Percentiles rank a stretch among this genome's conserved stretches.
Evolutionary conservation across 2,113 vertebrate species (phyloP).

Genomic region (Falco punctatus): DNA sequence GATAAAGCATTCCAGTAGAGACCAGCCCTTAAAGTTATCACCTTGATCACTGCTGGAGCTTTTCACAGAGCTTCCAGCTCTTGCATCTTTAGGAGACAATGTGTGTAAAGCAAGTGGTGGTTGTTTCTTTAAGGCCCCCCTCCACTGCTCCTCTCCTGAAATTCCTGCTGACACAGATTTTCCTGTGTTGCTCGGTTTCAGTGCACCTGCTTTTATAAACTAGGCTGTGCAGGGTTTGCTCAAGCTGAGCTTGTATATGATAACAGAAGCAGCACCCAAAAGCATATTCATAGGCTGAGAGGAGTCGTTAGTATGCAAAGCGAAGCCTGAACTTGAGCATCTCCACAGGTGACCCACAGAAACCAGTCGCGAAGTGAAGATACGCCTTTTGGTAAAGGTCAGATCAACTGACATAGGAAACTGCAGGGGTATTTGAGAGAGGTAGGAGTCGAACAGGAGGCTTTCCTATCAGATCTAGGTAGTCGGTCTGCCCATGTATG

Average conservation of each 20-base stretch:
- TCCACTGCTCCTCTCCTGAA: not conserved
- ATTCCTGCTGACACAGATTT: conserved; percentile 13
- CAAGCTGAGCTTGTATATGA: not conserved
- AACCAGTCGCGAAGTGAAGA: not conserved
- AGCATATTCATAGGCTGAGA: not conserved
- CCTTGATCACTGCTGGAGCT: not conserved
- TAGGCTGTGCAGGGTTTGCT: not conserved
- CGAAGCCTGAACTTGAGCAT: not conserved
- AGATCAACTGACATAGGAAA: not conserved
- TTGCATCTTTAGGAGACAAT: not conserved
- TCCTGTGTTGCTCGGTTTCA: not conserved
- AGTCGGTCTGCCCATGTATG: not conserved
- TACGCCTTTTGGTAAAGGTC: not conserved
- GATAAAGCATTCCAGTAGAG: not conserved
- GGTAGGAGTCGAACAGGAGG: not conserved
- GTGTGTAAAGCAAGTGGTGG: not conserved
- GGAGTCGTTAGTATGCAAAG: not conserved
- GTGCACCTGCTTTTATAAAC: conserved; percentile 21
- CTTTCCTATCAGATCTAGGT: not conserved
- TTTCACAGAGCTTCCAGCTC: not conserved
- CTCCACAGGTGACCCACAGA: not conserved
- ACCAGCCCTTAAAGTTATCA: not conserved
- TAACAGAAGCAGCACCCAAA: not conserved
- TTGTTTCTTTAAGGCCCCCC: not conserved
- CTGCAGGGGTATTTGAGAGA: not conserved